phyloP scores from a whole-genome alignment of 2,888 invertebrate genomes.

The Zootermopsis nevadensis region DNA sequence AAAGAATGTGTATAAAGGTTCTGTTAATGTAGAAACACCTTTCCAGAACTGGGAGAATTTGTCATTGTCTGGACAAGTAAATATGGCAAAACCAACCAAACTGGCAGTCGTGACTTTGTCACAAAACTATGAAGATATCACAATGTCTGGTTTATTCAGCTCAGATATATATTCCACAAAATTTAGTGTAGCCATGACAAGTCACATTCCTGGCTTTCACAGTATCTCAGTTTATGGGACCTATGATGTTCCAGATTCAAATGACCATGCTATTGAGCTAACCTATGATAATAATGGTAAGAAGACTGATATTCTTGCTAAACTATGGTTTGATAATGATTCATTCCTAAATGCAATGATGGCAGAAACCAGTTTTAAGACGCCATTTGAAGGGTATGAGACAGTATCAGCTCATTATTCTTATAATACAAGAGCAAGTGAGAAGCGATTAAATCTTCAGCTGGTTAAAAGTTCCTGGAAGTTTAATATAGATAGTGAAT shows the following conservation, averaged over 20 bases:
- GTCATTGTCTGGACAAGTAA: constrained; percentile 53
- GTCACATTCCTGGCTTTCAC: constrained; percentile 27
- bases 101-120: constrained; percentile 39
- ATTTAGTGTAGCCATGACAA: constrained; percentile 33
- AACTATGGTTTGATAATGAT: not conserved
- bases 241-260: not conserved
- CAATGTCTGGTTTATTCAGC: constrained; percentile 13
- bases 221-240: constrained; percentile 29
- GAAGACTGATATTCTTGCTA: constrained; percentile 38
- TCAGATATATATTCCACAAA: not conserved
- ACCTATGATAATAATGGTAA: constrained; percentile 1
- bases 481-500: constrained; percentile 1
- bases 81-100: constrained; percentile 52
- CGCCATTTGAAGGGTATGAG: constrained; percentile 39
- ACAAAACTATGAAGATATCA: constrained; percentile 2
- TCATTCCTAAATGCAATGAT: constrained; percentile 3
- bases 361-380: constrained; percentile 31
- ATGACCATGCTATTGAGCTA: not conserved
- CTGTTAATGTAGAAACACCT: constrained; percentile 54
- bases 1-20: constrained; percentile 42
- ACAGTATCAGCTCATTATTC: constrained; percentile 21
- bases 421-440: not conserved
- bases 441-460: not conserved
- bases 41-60: constrained; percentile 52
- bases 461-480: constrained; percentile 21